phyloP scores from a whole-genome alignment of 2,113 vertebrate genomes.

The Hippocampus mohnikei region DNA sequence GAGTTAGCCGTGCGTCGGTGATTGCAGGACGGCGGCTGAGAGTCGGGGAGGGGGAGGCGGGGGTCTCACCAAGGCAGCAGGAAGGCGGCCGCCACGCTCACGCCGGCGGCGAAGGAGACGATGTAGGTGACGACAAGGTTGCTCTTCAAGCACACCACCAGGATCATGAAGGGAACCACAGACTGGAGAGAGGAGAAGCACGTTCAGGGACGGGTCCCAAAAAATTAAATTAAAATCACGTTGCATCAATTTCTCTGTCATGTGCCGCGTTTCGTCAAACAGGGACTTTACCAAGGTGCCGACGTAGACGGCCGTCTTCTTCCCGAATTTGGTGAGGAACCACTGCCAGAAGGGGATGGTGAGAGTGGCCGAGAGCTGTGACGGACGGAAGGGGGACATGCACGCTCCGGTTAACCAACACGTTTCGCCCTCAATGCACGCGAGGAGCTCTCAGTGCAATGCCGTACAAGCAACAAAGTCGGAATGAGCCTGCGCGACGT shows the following conservation, averaged over 20 bases:
- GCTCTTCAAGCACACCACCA: conserved; percentile 77
- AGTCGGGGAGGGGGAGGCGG: no score
- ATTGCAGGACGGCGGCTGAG: background rate
- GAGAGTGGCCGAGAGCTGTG: conserved; percentile 86
- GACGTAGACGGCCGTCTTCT: conserved; percentile 86
- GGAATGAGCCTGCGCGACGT: background rate
- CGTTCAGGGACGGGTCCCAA: background rate
- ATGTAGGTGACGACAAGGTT: conserved; percentile 85
- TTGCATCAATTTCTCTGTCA: background rate
- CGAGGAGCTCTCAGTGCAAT: background rate
- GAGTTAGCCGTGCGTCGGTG: background rate
- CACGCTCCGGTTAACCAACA: conserved; percentile 14
- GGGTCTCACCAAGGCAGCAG: conserved; percentile 86
- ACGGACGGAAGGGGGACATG: background rate
- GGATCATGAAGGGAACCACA: conserved; percentile 87
- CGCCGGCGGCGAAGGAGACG: conserved; percentile 81
- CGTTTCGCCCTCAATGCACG: conserved; percentile 8
- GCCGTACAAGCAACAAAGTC: background rate
- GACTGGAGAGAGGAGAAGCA: conserved; percentile 67
- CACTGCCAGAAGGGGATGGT: conserved; percentile 96
- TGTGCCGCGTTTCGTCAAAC: background rate
- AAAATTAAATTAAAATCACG: no score
- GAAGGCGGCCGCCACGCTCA: conserved; percentile 89
- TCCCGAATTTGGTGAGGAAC: conserved; percentile 92
- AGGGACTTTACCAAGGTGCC: conserved; percentile 83